Evolutionary conservation across 2,888 invertebrate genomes (phyloP).

Genomic region (Meliscaeva auricollis): DNA sequence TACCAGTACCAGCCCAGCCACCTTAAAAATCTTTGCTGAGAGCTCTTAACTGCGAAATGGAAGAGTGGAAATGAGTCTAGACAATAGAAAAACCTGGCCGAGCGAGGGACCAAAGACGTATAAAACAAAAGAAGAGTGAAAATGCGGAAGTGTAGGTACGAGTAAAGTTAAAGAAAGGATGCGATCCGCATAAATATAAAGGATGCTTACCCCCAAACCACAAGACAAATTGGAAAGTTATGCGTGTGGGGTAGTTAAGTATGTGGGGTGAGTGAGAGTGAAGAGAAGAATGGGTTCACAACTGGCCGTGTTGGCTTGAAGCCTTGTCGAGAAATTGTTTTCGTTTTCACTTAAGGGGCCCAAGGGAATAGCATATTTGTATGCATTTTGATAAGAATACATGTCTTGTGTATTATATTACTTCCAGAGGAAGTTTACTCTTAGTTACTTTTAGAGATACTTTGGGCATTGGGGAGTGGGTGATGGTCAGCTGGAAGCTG

Average conservation of each 20-base stretch:
- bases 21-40: slow-evolving; percentile 42
- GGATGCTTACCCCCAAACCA: slow-evolving; percentile 43
- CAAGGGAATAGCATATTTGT: slow-evolving; percentile 41
- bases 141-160: slow-evolving; percentile 22
- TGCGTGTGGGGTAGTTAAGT: slow-evolving; percentile 42
- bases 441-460: background rate
- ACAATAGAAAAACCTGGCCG: slow-evolving; percentile 6
- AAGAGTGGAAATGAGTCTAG: slow-evolving; percentile 47
- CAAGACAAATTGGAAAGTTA: slow-evolving; percentile 74
- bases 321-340: slow-evolving; percentile 61
- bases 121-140: background rate
- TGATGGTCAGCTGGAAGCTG: background rate
- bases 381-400: slow-evolving; percentile 36
- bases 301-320: slow-evolving; percentile 1
- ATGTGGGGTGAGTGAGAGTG: background rate
- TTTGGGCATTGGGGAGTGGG: background rate
- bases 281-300: background rate
- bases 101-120: background rate
- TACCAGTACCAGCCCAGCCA: slow-evolving; percentile 31
- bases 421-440: background rate
- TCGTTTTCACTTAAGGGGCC: slow-evolving; percentile 67
- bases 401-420: background rate
- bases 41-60: slow-evolving; percentile 37
- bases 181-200: slow-evolving; percentile 50
- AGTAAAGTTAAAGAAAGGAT: slow-evolving; percentile 44